Base-by-base conservation (phyloP, 2,113 vertebrate species). In the Platichthys stellatus region DNA sequence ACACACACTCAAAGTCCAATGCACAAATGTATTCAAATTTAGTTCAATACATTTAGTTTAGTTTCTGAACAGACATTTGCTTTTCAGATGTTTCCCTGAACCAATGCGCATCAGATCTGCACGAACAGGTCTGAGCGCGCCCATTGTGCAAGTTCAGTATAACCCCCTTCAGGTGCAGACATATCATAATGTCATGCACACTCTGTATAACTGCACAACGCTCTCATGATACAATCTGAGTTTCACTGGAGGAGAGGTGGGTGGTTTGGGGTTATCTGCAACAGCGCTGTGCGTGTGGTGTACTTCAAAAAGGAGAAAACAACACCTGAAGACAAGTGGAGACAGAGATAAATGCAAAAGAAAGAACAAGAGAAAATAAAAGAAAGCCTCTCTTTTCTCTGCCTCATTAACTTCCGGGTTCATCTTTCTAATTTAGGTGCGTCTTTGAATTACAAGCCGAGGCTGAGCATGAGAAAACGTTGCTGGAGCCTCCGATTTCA, bases 71-170 rank as follows among this genome's bases (percentile, higher is more conserved):
- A 61, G 18, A 31, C 8, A 5, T 35, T 31, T 66, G 28, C 13
- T 67, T 24, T n/a, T 23, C 35, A 58, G 28, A 54, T 12, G 53
- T 23, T 12, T 31, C 14, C 45, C 23, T 38, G 35, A 59, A 66
- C 57, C 51, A 15, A 17, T 12, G 26, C 43, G 24, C 1, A 17
- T 45, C 54, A 45, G 2, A 65, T 61, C 4, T 67, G 26, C 17
- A 69, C 38, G 28, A 68, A 80, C 80, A 78, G 47, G 82, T 63
- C 53, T 80, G 53, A 82, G 62, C 43, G 5, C 11, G 76, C 68
- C 45, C 69, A 74, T 76, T 64, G 49, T 66, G 60, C 74, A 76
- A 21, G 62, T 58, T 65, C 47, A 81, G 28, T 57, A 49, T 51
- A 9, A 67, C 7, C 18, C 18, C 31, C 62, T 24, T 45, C 66